Evolutionary conservation across 92 coral and sea anemone species (phyloP).

Genomic region (Plumapathes pennacea): DNA sequence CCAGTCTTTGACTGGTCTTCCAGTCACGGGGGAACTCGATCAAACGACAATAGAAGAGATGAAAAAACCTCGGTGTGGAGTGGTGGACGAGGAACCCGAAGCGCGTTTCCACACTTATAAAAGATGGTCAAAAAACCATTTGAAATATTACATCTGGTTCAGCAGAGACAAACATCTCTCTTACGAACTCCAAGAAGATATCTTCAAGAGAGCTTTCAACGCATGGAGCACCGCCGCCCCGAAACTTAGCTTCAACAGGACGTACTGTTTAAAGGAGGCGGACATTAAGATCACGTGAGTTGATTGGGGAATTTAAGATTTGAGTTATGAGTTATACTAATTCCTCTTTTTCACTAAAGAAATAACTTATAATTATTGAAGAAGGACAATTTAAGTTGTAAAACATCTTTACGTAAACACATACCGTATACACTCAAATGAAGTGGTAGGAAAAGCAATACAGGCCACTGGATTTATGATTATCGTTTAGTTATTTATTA

Average conservation of each 20-base stretch:
- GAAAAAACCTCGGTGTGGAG: constrained; percentile 68
- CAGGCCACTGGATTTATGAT: no score
- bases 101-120: constrained; percentile 2
- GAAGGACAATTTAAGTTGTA: no score
- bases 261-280: constrained; percentile 14
- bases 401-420: no score
- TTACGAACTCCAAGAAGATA: constrained; percentile 2
- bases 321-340: neutral
- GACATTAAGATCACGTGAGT: constrained; percentile 61
- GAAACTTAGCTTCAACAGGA: constrained; percentile 29
- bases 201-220: constrained; percentile 40
- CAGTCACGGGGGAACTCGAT: constrained; percentile 57
- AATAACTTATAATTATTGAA: no score
- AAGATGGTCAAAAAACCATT: constrained; percentile 38
- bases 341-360: no score
- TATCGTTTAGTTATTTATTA: no score
- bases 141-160: constrained; percentile 37
- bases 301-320: neutral
- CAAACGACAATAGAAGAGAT: constrained; percentile 43
- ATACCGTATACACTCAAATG: no score
- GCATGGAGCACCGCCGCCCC: constrained; percentile 58
- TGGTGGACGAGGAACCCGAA: constrained; percentile 13
- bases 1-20: constrained; percentile 49
- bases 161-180: constrained; percentile 42
- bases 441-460: no score